These are phyloP conservation scores for Upupa epops DNA, from an alignment of 2,113 vertebrate genomes.

Conservation along the genomic window DNA sequence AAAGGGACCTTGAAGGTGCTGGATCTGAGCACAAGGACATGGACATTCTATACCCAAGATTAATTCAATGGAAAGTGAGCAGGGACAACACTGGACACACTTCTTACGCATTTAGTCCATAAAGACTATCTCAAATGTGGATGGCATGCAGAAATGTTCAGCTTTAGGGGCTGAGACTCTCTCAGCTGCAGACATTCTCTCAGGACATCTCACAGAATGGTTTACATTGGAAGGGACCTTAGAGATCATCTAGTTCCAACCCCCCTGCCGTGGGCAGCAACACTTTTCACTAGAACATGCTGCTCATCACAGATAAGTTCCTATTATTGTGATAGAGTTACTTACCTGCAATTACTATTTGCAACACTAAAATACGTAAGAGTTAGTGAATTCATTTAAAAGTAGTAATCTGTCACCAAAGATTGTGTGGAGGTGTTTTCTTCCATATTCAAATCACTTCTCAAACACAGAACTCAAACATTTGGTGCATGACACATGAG, in stretches of 20 bases:
- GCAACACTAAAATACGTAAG: too few relatives aligned
- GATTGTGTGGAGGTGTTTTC: background rate
- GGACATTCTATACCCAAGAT: accelerated
- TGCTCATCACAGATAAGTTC: too few relatives aligned
- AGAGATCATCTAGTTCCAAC: too few relatives aligned
- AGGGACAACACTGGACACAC: background rate
- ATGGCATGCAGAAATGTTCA: background rate
- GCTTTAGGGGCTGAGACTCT: background rate
- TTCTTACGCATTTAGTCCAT: background rate
- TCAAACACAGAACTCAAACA: background rate
- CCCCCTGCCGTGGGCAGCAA: too few relatives aligned
- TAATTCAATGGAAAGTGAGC: accelerated
- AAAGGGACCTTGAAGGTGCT: background rate
- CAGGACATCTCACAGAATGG: background rate
- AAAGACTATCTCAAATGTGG: accelerated
- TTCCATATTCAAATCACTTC: background rate
- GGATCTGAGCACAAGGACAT: background rate
- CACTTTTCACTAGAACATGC: too few relatives aligned
- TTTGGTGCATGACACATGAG: accelerated
- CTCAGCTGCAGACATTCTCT: background rate
- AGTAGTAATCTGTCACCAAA: too few relatives aligned
- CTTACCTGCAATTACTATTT: too few relatives aligned
- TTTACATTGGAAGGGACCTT: too few relatives aligned
- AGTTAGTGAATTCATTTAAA: too few relatives aligned
- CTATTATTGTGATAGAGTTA: too few relatives aligned